Percentiles rank a stretch among this genome's conserved stretches.
These are phyloP conservation scores for Sylvicola cinctus DNA, from an alignment of 2,888 invertebrate genomes.

Conservation along the genomic window DNA sequence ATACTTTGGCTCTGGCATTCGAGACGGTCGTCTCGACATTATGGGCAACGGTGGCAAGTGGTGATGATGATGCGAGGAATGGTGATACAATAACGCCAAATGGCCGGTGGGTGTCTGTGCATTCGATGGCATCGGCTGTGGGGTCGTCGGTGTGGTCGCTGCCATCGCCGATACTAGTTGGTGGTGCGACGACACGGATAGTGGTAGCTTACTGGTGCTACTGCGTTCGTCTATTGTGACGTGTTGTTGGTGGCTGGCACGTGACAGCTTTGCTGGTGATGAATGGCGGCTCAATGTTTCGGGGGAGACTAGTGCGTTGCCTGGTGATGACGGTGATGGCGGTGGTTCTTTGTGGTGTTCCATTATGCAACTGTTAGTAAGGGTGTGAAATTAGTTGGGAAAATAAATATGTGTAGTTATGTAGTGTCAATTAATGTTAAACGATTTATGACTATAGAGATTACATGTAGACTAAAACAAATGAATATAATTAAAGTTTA, in stretches of 20 bases:
- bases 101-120: constrained; percentile 10
- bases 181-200: constrained; percentile 16
- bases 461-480: no score
- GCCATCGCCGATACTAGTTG: constrained; percentile 11
- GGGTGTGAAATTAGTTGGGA: constrained; percentile 3
- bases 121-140: constrained; percentile 6
- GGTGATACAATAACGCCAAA: constrained; percentile 22
- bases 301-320: constrained; percentile 53
- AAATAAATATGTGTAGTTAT: no score
- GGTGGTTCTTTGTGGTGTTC: constrained; percentile 27
- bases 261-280: constrained; percentile 30
- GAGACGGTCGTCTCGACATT: constrained; percentile 21
- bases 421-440: no score
- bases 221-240: constrained; percentile 24
- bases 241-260: constrained; percentile 12
- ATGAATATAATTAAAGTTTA: no score
- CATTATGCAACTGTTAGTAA: constrained; percentile 11
- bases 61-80: constrained; percentile 14
- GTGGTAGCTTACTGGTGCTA: constrained; percentile 16
- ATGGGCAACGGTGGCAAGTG: constrained; percentile 23
- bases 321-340: constrained; percentile 53
- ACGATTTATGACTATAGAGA: no score
- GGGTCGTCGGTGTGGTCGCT: constrained; percentile 3
- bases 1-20: constrained; percentile 11
- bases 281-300: constrained; percentile 46